Percentiles rank a stretch among this genome's conserved stretches.
Conservation (phyloP, 2,797 vertebrate species). For the Miichthys miiuy region DNA sequence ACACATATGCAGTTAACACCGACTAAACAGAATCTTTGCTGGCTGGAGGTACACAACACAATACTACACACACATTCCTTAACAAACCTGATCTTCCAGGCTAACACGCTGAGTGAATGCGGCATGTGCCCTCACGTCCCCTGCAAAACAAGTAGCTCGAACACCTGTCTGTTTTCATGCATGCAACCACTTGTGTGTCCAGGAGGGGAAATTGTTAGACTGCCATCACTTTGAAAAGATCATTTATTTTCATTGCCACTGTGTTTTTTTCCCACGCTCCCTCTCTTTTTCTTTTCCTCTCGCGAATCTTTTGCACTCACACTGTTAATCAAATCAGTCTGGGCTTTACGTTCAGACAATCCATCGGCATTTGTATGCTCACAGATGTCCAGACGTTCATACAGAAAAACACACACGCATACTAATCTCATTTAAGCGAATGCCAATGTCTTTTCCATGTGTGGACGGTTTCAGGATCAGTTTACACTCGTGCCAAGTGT, state of each 20-base stretch:
- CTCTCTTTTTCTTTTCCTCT: constrained; percentile 13
- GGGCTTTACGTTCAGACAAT: constrained; percentile 31
- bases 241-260: constrained; percentile 26
- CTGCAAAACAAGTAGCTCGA: constrained; percentile 24
- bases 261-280: neutral
- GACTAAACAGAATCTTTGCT: neutral
- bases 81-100: constrained; percentile 41
- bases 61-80: constrained; percentile 35
- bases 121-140: constrained; percentile 51
- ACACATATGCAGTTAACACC: neutral
- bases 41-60: constrained; percentile 11
- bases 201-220: constrained; percentile 17
- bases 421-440: constrained; percentile 15
- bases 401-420: neutral
- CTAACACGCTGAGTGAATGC: neutral
- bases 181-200: constrained; percentile 14
- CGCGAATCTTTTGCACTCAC: constrained; percentile 13
- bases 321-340: constrained; percentile 49
- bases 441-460: constrained; percentile 54
- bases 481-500: constrained; percentile 37
- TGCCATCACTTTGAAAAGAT: constrained; percentile 9
- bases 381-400: constrained; percentile 13
- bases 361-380: constrained; percentile 41
- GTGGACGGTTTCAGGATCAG: constrained; percentile 40
- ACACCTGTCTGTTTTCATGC: constrained; percentile 51